Evolutionary conservation across 2,888 invertebrate genomes (phyloP).

Genomic region (Neoitamus cyanurus): DNA sequence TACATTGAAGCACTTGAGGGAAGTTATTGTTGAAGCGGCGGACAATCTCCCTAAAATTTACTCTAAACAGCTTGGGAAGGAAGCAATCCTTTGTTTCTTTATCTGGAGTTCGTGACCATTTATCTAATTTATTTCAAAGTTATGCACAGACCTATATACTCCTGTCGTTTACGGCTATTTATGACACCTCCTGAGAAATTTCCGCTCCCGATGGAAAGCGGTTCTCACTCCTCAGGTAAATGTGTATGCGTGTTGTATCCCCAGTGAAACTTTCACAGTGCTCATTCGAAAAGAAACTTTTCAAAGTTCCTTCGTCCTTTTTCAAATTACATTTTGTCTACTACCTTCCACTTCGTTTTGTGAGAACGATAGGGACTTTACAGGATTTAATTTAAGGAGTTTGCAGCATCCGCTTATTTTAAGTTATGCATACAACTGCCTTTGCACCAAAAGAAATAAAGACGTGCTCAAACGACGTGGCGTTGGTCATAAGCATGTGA

Average conservation of each 20-base stretch:
- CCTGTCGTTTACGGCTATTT: background rate
- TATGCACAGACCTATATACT: constrained; percentile 16
- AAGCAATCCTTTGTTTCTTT: constrained; percentile 29
- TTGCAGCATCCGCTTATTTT: background rate
- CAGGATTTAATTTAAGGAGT: background rate
- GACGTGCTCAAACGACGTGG: background rate
- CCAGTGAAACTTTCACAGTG: background rate
- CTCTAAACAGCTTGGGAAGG: background rate
- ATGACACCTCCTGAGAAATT: constrained; percentile 10
- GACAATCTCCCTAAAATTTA: constrained; percentile 28
- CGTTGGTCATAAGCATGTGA: background rate
- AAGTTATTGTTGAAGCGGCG: constrained; percentile 18
- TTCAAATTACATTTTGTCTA: constrained; percentile 30
- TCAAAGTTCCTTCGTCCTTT: constrained; percentile 1
- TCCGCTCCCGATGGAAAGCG: background rate
- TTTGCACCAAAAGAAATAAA: background rate
- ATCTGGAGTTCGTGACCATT: constrained; percentile 25
- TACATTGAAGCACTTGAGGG: background rate
- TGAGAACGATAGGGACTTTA: background rate
- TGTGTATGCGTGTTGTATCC: background rate
- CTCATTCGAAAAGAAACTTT: constrained; percentile 6
- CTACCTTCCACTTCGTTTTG: background rate
- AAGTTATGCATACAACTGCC: background rate
- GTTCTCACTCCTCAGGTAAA: background rate
- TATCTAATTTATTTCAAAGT: constrained; percentile 34